Conservation (phyloP, 2,888 invertebrate genomes). For the Plemyria rubiginata region DNA sequence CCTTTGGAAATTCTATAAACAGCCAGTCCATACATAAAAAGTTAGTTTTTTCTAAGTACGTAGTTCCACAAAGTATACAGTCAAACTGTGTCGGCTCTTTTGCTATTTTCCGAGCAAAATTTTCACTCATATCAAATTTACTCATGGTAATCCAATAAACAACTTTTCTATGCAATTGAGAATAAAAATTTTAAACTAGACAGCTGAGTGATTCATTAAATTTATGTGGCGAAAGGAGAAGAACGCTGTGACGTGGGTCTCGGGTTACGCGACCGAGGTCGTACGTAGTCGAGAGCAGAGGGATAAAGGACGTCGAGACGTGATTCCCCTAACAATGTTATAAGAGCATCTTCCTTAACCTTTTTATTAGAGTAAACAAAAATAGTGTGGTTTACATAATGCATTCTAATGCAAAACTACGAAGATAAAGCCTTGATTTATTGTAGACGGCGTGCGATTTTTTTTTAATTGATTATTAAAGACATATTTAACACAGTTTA, state of each 20-base stretch:
- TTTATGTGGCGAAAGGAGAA: constrained; percentile 31
- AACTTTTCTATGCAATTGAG: constrained; percentile 27
- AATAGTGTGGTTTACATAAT: constrained; percentile 6
- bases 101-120: constrained; percentile 12
- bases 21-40: too few species aligned
- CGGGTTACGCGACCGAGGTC: constrained; percentile 25
- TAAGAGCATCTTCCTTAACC: constrained; percentile 21
- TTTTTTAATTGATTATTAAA: too few species aligned
- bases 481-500: too few species aligned
- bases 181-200: constrained; percentile 35
- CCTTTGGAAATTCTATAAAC: too few species aligned
- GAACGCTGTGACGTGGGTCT: constrained; percentile 35
- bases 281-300: constrained; percentile 11
- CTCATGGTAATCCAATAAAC: constrained; percentile 28
- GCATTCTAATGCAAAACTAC: too few species aligned
- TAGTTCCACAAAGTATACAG: too few species aligned
- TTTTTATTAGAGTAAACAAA: constrained; percentile 28
- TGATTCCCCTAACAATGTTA: constrained; percentile 34
- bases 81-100: neutral
- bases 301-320: constrained; percentile 24
- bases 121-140: constrained; percentile 26
- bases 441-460: too few species aligned
- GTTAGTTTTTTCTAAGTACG: too few species aligned
- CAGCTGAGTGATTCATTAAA: constrained; percentile 32
- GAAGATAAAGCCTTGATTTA: too few species aligned